Conservation (phyloP, 2,797 vertebrate genomes). For the Oryzias dopingdopingensis region DNA sequence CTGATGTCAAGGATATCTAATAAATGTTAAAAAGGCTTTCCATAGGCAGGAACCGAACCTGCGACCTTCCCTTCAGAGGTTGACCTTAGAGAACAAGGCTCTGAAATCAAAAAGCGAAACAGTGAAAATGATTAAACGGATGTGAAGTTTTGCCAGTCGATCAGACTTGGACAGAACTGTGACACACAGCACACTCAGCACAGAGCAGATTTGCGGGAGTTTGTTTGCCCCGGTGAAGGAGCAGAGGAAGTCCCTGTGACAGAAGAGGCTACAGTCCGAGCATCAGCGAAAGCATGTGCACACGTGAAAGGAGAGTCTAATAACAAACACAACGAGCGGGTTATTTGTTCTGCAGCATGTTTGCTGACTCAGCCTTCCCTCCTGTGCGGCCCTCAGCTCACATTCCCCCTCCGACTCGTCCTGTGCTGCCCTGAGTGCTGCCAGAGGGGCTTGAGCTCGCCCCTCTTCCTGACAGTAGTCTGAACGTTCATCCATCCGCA, state of each 20-base stretch:
- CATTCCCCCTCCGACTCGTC: conserved; percentile 70
- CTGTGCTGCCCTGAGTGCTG: conserved; percentile 72
- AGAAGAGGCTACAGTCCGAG: background rate
- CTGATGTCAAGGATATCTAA: too few species aligned
- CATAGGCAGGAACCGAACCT: too few species aligned
- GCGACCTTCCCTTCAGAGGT: too few species aligned
- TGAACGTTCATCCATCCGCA: conserved; percentile 29
- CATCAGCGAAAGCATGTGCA: conserved; percentile 27
- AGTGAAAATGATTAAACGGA: too few species aligned
- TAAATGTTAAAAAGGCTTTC: too few species aligned
- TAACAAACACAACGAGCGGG: conserved; percentile 57
- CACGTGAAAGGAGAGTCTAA: conserved; percentile 48
- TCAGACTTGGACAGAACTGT: too few species aligned
- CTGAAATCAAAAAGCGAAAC: too few species aligned
- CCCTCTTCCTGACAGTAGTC: conserved; percentile 45
- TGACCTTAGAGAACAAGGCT: too few species aligned
- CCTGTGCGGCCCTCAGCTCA: conserved; percentile 81
- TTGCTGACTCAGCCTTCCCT: conserved; percentile 85
- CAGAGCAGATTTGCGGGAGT: too few species aligned
- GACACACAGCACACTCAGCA: too few species aligned
- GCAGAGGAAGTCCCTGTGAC: background rate
- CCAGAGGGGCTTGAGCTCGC: conserved; percentile 25
- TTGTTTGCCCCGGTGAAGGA: too few species aligned
- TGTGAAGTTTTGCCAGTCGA: too few species aligned
- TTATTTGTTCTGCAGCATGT: conserved; percentile 89